These are phyloP conservation scores for Micoletzkya japonica DNA, from an alignment of 2,888 invertebrate genomes.

Conservation along the genomic window DNA sequence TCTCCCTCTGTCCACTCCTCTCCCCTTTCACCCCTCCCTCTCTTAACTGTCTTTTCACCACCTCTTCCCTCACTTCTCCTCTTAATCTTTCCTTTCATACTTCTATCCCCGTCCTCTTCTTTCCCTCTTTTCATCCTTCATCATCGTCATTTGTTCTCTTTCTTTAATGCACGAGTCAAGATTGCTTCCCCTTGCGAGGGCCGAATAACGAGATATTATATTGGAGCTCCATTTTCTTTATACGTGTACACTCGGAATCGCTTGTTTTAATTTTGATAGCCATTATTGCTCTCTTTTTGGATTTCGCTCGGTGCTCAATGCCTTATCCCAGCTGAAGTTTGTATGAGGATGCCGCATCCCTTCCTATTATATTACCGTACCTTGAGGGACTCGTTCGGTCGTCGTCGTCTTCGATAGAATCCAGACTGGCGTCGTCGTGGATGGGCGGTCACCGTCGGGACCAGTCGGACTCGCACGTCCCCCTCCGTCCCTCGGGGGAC, in stretches of 20 bases:
- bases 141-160: not conserved
- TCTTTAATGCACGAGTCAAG: no score
- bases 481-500: constrained; percentile 40
- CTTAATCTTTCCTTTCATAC: not conserved
- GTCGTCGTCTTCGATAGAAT: not conserved
- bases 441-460: constrained; percentile 24
- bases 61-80: not conserved
- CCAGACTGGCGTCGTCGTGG: not conserved
- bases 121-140: not conserved
- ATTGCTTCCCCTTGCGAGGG: no score
- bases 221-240: no score
- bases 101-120: not conserved
- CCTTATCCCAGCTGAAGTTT: no score
- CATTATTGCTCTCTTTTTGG: no score
- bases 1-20: not conserved
- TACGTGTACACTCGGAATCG: no score
- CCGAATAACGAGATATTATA: no score
- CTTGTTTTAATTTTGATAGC: no score
- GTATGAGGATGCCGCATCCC: no score
- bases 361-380: no score
- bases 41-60: not conserved
- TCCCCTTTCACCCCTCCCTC: not conserved
- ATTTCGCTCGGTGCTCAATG: no score
- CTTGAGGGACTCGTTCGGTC: no score
- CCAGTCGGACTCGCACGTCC: constrained; percentile 48